Evolutionary conservation across 1,140 invertebrate genomes (phyloP).

Genomic region (Latrodectus geometricus): DNA sequence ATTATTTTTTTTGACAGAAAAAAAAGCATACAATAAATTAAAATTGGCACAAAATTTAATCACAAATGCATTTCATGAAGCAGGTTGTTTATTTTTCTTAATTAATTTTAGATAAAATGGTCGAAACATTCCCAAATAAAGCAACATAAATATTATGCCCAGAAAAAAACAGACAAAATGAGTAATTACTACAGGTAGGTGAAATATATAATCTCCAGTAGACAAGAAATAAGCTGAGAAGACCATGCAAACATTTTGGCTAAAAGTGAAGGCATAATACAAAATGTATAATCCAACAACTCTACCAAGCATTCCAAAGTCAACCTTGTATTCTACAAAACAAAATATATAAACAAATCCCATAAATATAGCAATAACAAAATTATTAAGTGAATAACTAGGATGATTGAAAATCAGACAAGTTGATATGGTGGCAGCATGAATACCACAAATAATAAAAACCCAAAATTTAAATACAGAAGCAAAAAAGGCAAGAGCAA

Average conservation of each 20-base stretch:
- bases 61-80: conserved; percentile 33
- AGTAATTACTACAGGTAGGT: conserved; percentile 48
- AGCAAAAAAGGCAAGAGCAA: conserved; percentile 70
- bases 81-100: neutral
- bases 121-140: conserved; percentile 57
- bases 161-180: conserved; percentile 63
- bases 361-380: conserved; percentile 51
- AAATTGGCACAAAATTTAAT: conserved; percentile 50
- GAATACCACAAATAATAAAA: conserved; percentile 74
- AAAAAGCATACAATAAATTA: neutral
- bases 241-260: conserved; percentile 54
- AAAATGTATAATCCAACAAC: conserved; percentile 45
- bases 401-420: conserved; percentile 71
- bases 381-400: conserved; percentile 15
- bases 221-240: conserved; percentile 53
- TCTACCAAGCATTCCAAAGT: conserved; percentile 50
- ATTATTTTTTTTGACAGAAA: no score
- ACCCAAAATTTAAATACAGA: conserved; percentile 74
- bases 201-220: conserved; percentile 20
- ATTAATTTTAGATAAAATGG: conserved; percentile 55
- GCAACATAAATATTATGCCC: conserved; percentile 63
- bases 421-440: conserved; percentile 81
- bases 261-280: conserved; percentile 59
- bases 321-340: conserved; percentile 60
- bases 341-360: conserved; percentile 59